These are phyloP conservation scores for Myotis davidii DNA, from an alignment of 2,113 vertebrate genomes.

Conservation along the genomic window DNA sequence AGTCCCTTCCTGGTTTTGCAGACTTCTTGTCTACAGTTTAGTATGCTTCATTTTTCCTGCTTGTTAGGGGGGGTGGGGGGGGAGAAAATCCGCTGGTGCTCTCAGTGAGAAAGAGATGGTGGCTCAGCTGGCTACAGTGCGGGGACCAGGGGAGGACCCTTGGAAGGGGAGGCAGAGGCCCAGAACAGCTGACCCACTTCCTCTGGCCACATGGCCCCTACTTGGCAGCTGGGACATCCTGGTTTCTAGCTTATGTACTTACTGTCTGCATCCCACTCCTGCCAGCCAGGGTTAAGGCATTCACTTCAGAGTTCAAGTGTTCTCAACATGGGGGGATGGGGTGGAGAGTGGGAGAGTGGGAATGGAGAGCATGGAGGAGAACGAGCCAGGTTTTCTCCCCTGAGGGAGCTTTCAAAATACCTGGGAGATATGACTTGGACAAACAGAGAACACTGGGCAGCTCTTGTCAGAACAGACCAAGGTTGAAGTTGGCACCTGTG, in stretches of 20 bases:
- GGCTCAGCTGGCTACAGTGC: background rate
- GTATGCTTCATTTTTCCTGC: background rate
- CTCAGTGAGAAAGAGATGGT: background rate
- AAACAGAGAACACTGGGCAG: background rate
- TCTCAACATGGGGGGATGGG: background rate
- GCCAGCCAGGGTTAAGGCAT: background rate
- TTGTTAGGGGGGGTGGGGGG: background rate
- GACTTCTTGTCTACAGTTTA: fast-evolving
- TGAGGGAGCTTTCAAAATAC: background rate
- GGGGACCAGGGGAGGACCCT: background rate
- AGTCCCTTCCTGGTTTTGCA: background rate
- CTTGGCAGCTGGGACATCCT: background rate
- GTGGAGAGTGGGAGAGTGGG: background rate
- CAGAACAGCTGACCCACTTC: background rate
- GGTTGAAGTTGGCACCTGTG: background rate
- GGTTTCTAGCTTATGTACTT: background rate
- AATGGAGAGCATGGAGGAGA: background rate
- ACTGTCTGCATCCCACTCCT: background rate
- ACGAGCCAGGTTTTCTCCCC: background rate
- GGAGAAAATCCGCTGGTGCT: background rate
- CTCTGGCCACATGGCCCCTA: background rate
- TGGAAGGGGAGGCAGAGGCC: background rate
- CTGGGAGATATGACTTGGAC: background rate
- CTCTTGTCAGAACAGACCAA: background rate
- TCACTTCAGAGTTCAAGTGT: background rate